These are phyloP conservation scores for Ormyrus nitidulus DNA, from an alignment of 2,888 invertebrate genomes.

Conservation along the genomic window DNA sequence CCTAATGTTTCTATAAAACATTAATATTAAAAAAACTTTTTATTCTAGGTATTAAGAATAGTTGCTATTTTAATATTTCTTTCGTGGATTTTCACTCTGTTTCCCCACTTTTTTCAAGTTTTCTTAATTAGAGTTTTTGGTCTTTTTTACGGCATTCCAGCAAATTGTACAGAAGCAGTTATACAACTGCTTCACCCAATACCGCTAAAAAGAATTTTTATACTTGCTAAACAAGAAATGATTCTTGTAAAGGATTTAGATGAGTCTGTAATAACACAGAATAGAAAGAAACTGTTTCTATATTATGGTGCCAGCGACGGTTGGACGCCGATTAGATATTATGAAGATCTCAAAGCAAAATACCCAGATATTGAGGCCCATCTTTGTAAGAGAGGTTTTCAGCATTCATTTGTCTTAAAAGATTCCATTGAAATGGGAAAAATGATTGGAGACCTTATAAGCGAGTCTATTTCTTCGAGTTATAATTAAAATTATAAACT, in stretches of 20 bases:
- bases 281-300: slow-evolving; percentile 83
- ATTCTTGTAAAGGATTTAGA: slow-evolving; percentile 83
- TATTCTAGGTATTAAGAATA: slow-evolving; percentile 74
- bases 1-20: background rate
- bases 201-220: slow-evolving; percentile 81
- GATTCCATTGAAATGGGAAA: slow-evolving; percentile 79
- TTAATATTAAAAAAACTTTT: slow-evolving; percentile 11
- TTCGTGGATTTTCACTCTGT: slow-evolving; percentile 76
- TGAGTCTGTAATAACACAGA: slow-evolving; percentile 78
- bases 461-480: slow-evolving; percentile 60
- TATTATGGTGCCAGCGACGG: slow-evolving; percentile 88
- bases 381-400: slow-evolving; percentile 79
- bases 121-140: slow-evolving; percentile 79
- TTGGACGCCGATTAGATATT: slow-evolving; percentile 89
- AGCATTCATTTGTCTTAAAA: slow-evolving; percentile 89
- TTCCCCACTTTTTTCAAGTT: slow-evolving; percentile 78
- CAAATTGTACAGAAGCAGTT: slow-evolving; percentile 76
- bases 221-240: slow-evolving; percentile 89
- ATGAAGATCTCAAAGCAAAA: slow-evolving; percentile 79
- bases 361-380: slow-evolving; percentile 81
- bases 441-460: slow-evolving; percentile 68
- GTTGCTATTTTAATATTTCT: slow-evolving; percentile 76
- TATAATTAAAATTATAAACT: slow-evolving; percentile 5
- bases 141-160: slow-evolving; percentile 77
- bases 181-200: slow-evolving; percentile 79